These are phyloP conservation scores for Brachyptera risi DNA, from an alignment of 2,888 invertebrate genomes.

Conservation along the genomic window DNA sequence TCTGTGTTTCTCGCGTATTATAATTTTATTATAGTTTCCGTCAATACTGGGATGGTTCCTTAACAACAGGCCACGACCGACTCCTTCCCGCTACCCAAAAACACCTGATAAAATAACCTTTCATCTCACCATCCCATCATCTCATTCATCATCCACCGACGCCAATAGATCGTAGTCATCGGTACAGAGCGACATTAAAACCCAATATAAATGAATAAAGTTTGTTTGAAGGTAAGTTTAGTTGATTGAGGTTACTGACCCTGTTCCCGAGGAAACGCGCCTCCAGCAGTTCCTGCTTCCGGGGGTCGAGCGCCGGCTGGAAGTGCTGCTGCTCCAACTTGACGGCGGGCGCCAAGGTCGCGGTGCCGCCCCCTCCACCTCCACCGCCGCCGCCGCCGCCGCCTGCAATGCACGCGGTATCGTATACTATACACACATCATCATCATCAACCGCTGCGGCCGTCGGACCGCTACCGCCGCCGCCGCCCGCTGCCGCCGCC, in stretches of 20 bases:
- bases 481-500: background rate
- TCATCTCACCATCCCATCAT: too few relatives aligned
- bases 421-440: constrained; percentile 1
- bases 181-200: too few relatives aligned
- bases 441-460: background rate
- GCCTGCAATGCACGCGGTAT: background rate
- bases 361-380: background rate
- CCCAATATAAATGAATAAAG: too few relatives aligned
- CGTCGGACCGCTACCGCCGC: background rate
- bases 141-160: too few relatives aligned
- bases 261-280: constrained; percentile 94
- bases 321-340: constrained; percentile 84
- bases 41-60: too few relatives aligned
- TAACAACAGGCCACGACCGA: too few relatives aligned
- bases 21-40: too few relatives aligned
- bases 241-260: constrained; percentile 67
- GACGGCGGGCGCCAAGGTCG: constrained; percentile 59
- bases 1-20: too few relatives aligned
- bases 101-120: too few relatives aligned
- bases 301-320: constrained; percentile 94
- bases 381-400: background rate
- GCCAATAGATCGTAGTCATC: too few relatives aligned
- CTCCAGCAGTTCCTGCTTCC: constrained; percentile 98
- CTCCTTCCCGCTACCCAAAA: too few relatives aligned
- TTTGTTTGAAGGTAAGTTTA: too few relatives aligned